phyloP scores from a whole-genome alignment of 2,888 invertebrate genomes.

The Stegana nigrithorax region DNA sequence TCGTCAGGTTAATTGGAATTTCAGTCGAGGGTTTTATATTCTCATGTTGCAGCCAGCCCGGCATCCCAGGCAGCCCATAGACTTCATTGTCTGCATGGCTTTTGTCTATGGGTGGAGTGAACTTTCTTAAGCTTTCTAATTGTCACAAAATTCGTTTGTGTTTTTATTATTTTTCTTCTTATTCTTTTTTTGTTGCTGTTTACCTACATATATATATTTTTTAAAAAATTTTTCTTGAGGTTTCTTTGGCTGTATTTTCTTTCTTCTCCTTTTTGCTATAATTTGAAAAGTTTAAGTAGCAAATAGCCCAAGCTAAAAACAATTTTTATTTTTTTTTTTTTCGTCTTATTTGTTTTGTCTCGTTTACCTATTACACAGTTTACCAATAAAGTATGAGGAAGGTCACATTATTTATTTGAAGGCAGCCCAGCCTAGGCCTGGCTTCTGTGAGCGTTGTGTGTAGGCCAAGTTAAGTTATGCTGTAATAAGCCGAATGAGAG shows the following conservation, averaged over 20 bases:
- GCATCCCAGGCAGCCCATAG: too few relatives aligned
- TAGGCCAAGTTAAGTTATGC: too few relatives aligned
- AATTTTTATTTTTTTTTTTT: background rate
- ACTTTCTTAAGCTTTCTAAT: constrained; percentile 6
- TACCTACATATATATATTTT: too few relatives aligned
- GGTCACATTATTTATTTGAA: too few relatives aligned
- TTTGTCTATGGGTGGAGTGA: background rate
- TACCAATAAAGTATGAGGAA: too few relatives aligned
- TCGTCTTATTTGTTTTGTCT: too few relatives aligned
- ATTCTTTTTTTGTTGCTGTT: constrained; percentile 11
- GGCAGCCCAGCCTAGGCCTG: too few relatives aligned
- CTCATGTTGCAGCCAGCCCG: too few relatives aligned
- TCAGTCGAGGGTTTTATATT: constrained; percentile 24
- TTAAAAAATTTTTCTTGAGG: constrained; percentile 22
- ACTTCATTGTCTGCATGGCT: background rate
- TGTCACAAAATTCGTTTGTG: constrained; percentile 8
- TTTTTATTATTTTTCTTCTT: background rate
- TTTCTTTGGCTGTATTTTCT: background rate
- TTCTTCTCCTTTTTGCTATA: constrained; percentile 9
- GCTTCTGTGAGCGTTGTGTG: background rate
- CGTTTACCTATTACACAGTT: background rate
- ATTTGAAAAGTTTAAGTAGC: constrained; percentile 27
- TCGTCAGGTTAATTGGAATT: constrained; percentile 43
- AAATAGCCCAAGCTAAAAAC: background rate
- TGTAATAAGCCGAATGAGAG: too few relatives aligned